A percentile compares a stretch with the other conserved stretches of the same genome.
Evolutionary conservation across 2,888 invertebrate species (phyloP).

Genomic region (Callosobruchus maculatus): DNA sequence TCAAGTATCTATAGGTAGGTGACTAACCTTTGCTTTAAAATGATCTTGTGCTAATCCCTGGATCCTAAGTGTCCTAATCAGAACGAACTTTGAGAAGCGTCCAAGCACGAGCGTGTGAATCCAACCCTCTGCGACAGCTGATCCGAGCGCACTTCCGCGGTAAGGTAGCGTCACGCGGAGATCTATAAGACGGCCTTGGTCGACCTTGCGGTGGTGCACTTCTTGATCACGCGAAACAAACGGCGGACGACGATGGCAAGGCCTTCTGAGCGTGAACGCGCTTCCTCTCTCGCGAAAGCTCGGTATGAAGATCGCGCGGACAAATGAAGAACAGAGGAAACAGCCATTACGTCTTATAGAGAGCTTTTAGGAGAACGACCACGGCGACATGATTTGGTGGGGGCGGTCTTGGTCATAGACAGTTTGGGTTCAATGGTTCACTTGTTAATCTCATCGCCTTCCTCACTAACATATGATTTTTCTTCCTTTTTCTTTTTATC

Average conservation of each 20-base stretch:
- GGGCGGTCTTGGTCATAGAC: neutral
- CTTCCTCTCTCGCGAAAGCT: neutral
- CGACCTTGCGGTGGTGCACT: neutral
- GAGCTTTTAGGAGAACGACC: neutral
- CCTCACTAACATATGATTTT: neutral
- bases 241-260: neutral
- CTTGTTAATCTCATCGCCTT: neutral
- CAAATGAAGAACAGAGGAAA: neutral
- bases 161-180: neutral
- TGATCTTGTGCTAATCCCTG: neutral
- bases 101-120: neutral
- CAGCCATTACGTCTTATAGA: neutral
- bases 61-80: neutral
- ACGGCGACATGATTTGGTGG: neutral
- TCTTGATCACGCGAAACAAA: neutral
- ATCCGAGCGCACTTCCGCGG: neutral
- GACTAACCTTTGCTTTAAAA: neutral
- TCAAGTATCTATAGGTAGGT: neutral
- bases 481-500: neutral
- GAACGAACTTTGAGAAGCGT: neutral
- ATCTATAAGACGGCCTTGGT: neutral
- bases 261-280: neutral
- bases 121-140: neutral
- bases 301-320: neutral
- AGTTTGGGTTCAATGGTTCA: neutral